Percentiles rank a stretch among this genome's conserved stretches.
Conservation (phyloP, 2,113 vertebrate species). For the Myxocyprinus asiaticus region DNA sequence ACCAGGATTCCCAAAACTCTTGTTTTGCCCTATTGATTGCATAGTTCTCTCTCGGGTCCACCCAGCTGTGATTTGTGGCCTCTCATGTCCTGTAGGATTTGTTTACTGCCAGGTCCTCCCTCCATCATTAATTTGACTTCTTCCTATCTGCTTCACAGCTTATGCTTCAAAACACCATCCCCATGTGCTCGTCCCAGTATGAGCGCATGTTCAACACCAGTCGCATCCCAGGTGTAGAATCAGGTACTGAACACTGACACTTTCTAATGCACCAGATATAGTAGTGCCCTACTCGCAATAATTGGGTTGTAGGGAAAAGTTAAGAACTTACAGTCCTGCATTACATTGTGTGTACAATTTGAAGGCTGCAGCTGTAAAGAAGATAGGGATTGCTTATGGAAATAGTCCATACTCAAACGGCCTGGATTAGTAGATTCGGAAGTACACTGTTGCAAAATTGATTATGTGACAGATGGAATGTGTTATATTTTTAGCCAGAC, state of each 20-base stretch:
- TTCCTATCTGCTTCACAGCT: constrained; percentile 76
- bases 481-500: too few relatives aligned
- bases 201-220: constrained; percentile 94
- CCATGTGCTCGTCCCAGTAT: constrained; percentile 96
- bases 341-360: too few relatives aligned
- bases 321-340: too few relatives aligned
- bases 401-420: too few relatives aligned
- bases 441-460: too few relatives aligned
- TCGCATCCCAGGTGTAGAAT: constrained; percentile 90
- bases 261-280: background rate
- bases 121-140: constrained; percentile 43
- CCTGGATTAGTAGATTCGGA: too few relatives aligned
- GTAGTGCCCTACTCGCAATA: too few relatives aligned
- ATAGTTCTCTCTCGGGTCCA: background rate
- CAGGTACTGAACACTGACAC: constrained; percentile 76
- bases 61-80: constrained; percentile 9
- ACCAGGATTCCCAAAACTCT: background rate
- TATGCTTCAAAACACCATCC: constrained; percentile 88
- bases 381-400: too few relatives aligned
- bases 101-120: background rate
- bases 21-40: constrained; percentile 3
- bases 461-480: too few relatives aligned
- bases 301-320: too few relatives aligned
- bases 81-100: background rate
- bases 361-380: too few relatives aligned